A percentile compares a stretch with the other conserved stretches of the same genome.
phyloP scores from a whole-genome alignment of 2,888 invertebrate species.

The Hoplodrina ambigua region DNA sequence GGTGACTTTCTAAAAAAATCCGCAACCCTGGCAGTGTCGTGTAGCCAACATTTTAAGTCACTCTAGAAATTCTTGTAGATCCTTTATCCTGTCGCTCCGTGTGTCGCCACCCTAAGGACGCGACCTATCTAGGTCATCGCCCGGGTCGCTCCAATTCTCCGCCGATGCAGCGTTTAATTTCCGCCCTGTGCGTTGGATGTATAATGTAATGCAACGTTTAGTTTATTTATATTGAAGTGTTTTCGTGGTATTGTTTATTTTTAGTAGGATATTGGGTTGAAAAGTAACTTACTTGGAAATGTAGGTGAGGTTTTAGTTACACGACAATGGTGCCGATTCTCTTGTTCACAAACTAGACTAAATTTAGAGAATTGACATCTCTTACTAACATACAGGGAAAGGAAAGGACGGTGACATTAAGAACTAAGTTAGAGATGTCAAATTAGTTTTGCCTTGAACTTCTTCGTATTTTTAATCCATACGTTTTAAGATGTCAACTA shows the following conservation, averaged over 20 bases:
- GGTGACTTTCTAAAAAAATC: too few species aligned
- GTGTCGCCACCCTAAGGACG: constrained; percentile 40
- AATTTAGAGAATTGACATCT: too few species aligned
- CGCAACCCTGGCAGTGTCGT: too few species aligned
- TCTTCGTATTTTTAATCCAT: too few species aligned
- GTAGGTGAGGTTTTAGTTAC: neutral
- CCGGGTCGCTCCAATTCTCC: constrained; percentile 65
- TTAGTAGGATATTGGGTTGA: neutral
- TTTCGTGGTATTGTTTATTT: constrained; percentile 25
- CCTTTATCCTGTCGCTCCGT: constrained; percentile 21
- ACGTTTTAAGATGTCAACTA: too few species aligned
- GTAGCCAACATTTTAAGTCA: neutral
- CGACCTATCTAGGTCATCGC: constrained; percentile 64
- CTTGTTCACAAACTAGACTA: too few species aligned
- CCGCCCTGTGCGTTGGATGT: constrained; percentile 60
- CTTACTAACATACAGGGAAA: too few species aligned
- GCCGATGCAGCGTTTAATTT: constrained; percentile 68
- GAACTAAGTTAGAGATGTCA: too few species aligned
- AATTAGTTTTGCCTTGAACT: too few species aligned
- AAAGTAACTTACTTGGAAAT: neutral
- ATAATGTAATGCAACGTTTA: constrained; percentile 49
- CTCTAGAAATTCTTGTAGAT: neutral
- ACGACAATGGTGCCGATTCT: too few species aligned
- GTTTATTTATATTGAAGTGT: constrained; percentile 34
- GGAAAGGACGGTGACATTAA: too few species aligned